Conservation (phyloP, 2,113 vertebrate species). For the Chionomys nivalis region DNA sequence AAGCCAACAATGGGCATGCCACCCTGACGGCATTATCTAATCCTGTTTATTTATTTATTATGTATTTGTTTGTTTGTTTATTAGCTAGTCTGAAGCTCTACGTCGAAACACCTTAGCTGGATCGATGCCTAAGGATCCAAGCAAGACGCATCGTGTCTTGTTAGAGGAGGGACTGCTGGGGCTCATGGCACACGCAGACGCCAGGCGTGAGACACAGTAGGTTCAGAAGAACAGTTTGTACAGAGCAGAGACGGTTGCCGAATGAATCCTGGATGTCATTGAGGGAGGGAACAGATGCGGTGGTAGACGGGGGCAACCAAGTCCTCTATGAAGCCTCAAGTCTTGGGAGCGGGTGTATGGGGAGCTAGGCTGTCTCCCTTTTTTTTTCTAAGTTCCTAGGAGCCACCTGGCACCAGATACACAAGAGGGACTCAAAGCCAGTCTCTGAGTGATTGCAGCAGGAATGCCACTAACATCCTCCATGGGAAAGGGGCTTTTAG, state of each 20-base stretch:
- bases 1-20: too few relatives aligned
- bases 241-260: background rate
- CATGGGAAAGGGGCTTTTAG: background rate
- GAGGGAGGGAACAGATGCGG: background rate
- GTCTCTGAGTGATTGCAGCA: background rate
- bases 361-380: background rate
- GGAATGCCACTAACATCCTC: too few relatives aligned
- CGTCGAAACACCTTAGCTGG: background rate
- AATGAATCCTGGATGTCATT: background rate
- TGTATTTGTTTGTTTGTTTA: background rate
- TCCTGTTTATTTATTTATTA: background rate
- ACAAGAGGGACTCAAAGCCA: background rate
- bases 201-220: background rate
- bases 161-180: background rate
- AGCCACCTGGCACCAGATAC: too few relatives aligned
- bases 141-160: background rate
- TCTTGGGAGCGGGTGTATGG: background rate
- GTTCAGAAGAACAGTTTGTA: background rate
- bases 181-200: background rate
- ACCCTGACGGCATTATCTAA: background rate
- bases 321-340: background rate
- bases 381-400: background rate
- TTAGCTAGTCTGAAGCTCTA: background rate
- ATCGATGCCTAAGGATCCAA: background rate
- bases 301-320: accelerated